Conservation (phyloP, 2,113 vertebrate species). For the Anoura caudifer region DNA sequence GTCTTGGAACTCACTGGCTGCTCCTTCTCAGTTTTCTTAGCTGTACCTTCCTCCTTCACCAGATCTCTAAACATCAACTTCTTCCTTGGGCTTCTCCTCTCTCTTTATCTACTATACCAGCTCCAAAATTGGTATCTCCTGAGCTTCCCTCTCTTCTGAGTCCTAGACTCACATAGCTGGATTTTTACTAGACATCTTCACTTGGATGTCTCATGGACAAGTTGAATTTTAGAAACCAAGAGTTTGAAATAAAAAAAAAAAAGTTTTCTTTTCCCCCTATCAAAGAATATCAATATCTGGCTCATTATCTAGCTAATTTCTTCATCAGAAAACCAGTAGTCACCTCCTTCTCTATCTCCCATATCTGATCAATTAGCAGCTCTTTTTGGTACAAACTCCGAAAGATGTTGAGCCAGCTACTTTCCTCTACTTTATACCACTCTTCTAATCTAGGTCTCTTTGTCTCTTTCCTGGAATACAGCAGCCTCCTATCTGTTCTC, state of each 20-base stretch:
- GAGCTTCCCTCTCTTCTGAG: not conserved
- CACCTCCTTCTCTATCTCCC: not conserved
- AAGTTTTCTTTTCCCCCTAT: not conserved
- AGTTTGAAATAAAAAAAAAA: not conserved
- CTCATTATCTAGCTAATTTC: not conserved
- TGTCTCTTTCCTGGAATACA: not conserved
- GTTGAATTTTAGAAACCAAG: not conserved
- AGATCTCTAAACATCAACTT: not conserved
- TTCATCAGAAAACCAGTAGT: not conserved
- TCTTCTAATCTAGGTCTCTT: not conserved
- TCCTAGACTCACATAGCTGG: not conserved
- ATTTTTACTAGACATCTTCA: not conserved
- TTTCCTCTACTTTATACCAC: not conserved
- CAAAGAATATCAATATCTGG: not conserved
- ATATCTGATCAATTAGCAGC: not conserved
- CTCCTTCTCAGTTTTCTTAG: not conserved
- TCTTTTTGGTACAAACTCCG: not conserved
- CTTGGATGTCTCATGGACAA: not conserved
- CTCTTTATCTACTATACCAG: not conserved
- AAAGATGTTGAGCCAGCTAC: not conserved
- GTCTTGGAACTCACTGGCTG: not conserved
- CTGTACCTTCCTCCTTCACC: not conserved
- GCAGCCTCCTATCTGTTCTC: not conserved
- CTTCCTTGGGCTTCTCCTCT: not conserved
- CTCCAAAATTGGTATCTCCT: not conserved